Evolutionary conservation across 64 coral and sea anemone genomes (phyloP), one percentile per base, ranked within the genome.

Genomic region (Actinia equina): DNA sequence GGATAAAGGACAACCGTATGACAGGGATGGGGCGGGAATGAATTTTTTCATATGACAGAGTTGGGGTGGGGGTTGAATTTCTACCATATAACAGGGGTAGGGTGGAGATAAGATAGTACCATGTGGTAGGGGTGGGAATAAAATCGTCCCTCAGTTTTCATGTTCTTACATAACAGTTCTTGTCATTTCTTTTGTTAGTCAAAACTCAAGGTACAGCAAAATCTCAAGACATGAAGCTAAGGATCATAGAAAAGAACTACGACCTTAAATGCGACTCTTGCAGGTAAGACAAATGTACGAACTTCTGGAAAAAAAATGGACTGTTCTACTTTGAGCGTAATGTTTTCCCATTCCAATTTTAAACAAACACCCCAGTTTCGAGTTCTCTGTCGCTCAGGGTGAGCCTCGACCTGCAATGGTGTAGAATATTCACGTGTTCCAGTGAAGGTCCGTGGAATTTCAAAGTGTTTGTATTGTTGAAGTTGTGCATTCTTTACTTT

Each of bases 161-260:
- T 65, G 62, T 23, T 20, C 37, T 86, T 71, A 3, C 11, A 22
- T 23, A 52, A 17, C 20, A 16, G 11, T 86, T 44, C 1, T 30
- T 77, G 5, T 52, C 5, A 26, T 13, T 15, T 87, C 15, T 25
- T 87, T 76, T 23, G 20, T 46, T 30, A 18, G 15, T 23, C 26
- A 77, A 20, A 20, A 12, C 25, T 42, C 19, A 74, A 1, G 69
- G 69, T 16, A 3, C 26, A 41, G 13, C 12, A 15, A 37, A 37
- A 37, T 0, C 30, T 37, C 63, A 84, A 59, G 25, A 85, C 43
- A 54, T 83, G 14, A 79, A 78, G 23, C 17, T 90, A 14, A 63
- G 89, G 20, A 43, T 90, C 25, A 0, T 90, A 7, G 89, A 90
- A 55, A 51, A 61, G 0, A 78, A 90, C 41, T 90, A 84, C 54